phyloP scores from a whole-genome alignment of 1,140 invertebrate species.

The Drosophila auraria region DNA sequence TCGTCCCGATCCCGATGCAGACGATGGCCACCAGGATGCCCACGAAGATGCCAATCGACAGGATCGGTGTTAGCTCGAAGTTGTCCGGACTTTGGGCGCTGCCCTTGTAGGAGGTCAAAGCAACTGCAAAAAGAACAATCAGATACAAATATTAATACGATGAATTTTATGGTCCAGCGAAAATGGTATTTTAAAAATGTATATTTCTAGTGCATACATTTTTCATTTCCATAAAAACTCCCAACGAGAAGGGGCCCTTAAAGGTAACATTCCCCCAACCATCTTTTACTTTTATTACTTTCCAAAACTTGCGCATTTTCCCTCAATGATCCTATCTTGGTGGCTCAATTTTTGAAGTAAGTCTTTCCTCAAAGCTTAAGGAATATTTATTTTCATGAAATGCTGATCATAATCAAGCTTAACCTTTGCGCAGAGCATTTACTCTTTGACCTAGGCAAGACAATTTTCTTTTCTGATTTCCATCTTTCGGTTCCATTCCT shows the following conservation, averaged over 20 bases:
- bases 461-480: constrained; percentile 44
- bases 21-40: constrained; percentile 90
- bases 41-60: constrained; percentile 89
- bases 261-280: too few species aligned
- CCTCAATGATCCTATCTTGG: not conserved
- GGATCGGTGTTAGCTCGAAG: constrained; percentile 90
- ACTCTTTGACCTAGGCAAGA: constrained; percentile 24
- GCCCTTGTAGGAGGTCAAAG: constrained; percentile 86
- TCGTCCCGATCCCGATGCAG: constrained; percentile 89
- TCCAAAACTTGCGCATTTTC: not conserved
- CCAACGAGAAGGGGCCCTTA: not conserved
- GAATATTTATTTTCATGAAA: constrained; percentile 2
- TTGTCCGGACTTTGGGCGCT: constrained; percentile 85
- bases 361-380: not conserved
- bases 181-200: too few species aligned
- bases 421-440: constrained; percentile 29
- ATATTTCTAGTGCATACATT: too few species aligned
- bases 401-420: constrained; percentile 39
- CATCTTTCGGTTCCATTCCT: constrained; percentile 22
- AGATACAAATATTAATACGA: constrained; percentile 7
- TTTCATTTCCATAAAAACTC: not conserved
- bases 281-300: not conserved
- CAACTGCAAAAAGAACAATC: constrained; percentile 52
- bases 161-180: too few species aligned
- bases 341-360: not conserved